These are phyloP conservation scores for Melanostigma gelatinosum DNA, from an alignment of 2,113 vertebrate genomes.

Conservation along the genomic window DNA sequence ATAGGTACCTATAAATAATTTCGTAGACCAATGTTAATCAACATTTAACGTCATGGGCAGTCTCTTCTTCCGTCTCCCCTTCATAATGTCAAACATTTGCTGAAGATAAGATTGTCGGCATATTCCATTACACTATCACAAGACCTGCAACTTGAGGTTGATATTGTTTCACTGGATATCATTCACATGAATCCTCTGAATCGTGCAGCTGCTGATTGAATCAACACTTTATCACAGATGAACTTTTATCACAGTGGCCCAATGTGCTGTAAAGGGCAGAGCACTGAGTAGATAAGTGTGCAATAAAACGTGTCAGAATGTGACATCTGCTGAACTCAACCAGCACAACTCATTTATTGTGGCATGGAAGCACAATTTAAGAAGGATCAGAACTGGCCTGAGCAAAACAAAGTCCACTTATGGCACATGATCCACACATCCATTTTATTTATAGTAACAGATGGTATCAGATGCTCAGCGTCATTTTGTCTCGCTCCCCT, in stretches of 20 bases:
- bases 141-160: neutral
- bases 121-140: neutral
- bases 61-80: neutral
- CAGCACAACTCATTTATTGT: neutral
- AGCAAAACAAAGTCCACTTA: neutral
- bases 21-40: neutral
- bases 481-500: conserved; percentile 11
- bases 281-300: neutral
- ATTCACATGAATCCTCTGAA: neutral
- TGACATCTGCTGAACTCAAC: neutral
- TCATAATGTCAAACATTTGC: neutral
- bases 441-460: neutral
- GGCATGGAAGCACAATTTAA: neutral
- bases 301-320: neutral
- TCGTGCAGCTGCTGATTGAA: neutral
- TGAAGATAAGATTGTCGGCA: neutral
- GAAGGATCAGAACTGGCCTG: neutral
- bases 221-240: neutral
- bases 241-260: neutral
- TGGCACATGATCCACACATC: neutral
- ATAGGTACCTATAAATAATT: neutral
- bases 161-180: neutral
- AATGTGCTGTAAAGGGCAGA: neutral
- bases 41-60: neutral
- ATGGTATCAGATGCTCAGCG: neutral